Conservation (phyloP, 2,797 vertebrate genomes). For the Somateria mollissima region DNA sequence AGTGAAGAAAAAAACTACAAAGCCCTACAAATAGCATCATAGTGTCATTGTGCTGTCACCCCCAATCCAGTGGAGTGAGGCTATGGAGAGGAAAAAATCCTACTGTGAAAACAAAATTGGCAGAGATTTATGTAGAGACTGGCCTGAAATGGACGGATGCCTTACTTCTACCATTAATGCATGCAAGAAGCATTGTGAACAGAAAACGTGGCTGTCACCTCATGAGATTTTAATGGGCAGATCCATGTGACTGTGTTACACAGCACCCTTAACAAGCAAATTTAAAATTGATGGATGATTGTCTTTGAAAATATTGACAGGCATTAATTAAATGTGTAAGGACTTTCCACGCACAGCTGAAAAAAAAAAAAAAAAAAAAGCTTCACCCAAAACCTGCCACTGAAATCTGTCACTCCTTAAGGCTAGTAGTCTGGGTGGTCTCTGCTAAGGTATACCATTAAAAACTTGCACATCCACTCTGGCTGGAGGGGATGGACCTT, state of each 20-base stretch:
- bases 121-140: neutral
- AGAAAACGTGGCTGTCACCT: neutral
- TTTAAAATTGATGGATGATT: neutral
- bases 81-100: neutral
- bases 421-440: neutral
- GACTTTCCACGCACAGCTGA: neutral
- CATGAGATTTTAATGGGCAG: neutral
- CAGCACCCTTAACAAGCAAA: neutral
- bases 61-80: neutral
- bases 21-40: neutral
- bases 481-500: neutral
- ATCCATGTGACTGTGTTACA: neutral
- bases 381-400: neutral
- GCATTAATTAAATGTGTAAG: neutral
- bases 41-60: neutral
- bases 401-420: neutral
- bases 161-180: neutral
- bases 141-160: neutral
- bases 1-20: neutral
- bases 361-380: neutral
- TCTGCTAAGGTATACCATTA: neutral
- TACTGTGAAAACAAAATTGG: neutral
- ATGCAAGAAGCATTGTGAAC: neutral
- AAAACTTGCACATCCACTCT: neutral
- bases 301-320: neutral